phyloP scores from a whole-genome alignment of 2,797 vertebrate genomes.

The Peromyscus aztecus region DNA sequence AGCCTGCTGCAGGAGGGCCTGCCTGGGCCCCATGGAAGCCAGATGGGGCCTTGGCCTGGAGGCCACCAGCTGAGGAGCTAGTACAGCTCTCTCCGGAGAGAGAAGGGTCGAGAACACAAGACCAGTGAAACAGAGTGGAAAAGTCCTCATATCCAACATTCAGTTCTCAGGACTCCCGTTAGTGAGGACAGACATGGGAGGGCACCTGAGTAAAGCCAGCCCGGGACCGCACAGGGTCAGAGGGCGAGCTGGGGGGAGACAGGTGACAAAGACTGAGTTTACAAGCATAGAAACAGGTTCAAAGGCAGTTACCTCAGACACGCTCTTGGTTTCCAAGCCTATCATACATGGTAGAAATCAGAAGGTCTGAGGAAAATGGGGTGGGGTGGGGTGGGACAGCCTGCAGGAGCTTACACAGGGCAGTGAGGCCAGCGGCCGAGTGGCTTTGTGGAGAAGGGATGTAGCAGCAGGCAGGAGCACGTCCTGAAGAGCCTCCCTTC shows the following conservation, averaged over 20 bases:
- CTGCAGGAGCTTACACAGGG: neutral
- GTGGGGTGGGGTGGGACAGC: too few relatives aligned
- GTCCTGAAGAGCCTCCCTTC: neutral
- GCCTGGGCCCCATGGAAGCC: too few relatives aligned
- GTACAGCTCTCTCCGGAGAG: neutral
- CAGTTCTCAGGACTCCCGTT: neutral
- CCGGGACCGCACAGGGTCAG: neutral
- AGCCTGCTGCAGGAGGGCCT: neutral
- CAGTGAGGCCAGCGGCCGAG: neutral
- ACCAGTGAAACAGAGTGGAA: neutral
- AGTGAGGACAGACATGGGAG: too few relatives aligned
- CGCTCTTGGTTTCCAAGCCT: neutral
- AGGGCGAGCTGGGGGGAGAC: neutral
- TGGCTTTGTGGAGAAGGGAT: neutral
- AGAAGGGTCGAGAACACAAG: neutral
- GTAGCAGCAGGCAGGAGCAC: neutral
- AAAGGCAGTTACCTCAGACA: neutral
- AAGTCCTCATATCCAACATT: neutral
- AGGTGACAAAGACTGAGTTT: neutral
- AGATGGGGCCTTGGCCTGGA: neutral
- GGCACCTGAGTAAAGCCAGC: neutral
- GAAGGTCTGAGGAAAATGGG: slow-evolving; percentile 15
- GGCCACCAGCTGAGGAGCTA: neutral
- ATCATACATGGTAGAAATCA: neutral
- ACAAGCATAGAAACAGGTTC: neutral